Conservation (phyloP, 2,113 vertebrate genomes). For the Ancistrus triradiatus region DNA sequence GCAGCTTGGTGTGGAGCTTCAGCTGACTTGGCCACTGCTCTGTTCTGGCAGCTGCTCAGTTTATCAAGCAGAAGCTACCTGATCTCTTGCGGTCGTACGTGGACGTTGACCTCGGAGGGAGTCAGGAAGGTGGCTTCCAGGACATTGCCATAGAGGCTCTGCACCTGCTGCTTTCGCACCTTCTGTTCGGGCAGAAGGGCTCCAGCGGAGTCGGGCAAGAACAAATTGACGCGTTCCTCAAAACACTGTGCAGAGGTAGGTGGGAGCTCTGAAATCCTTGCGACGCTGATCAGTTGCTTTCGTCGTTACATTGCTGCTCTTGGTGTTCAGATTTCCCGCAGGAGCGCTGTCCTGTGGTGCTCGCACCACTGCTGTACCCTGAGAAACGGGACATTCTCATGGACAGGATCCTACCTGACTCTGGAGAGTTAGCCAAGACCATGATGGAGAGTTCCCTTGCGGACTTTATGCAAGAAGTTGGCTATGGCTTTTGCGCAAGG, state of each 20-base stretch:
- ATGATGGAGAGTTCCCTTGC: slow-evolving; percentile 99
- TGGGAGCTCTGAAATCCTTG: no score
- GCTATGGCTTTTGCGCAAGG: slow-evolving; percentile 98
- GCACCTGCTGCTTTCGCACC: slow-evolving; percentile 98
- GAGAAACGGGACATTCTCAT: slow-evolving; percentile 99
- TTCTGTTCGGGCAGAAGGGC: slow-evolving; percentile 98
- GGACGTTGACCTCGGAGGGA: slow-evolving; percentile 96
- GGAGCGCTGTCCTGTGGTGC: slow-evolving; percentile 99
- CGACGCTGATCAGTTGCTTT: not conserved
- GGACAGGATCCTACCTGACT: slow-evolving; percentile 99
- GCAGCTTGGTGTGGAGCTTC: not conserved
- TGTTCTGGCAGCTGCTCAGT: slow-evolving; percentile 79
- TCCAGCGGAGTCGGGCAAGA: slow-evolving; percentile 97
- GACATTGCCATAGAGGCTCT: slow-evolving; percentile 99
- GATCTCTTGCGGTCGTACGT: slow-evolving; percentile 98
- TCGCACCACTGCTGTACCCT: slow-evolving; percentile 99
- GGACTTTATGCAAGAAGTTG: slow-evolving; percentile 99
- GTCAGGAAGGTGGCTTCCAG: slow-evolving; percentile 99
- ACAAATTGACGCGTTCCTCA: slow-evolving; percentile 97
- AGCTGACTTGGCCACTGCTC: not conserved
- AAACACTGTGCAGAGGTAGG: slow-evolving; percentile 96
- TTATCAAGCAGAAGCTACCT: slow-evolving; percentile 98
- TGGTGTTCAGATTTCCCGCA: slow-evolving; percentile 91
- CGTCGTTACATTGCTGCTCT: not conserved
- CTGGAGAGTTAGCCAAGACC: slow-evolving; percentile 98